These are phyloP conservation scores for Ciona savignyi DNA, from an alignment of 23 tunicate species.

Conservation along the genomic window DNA sequence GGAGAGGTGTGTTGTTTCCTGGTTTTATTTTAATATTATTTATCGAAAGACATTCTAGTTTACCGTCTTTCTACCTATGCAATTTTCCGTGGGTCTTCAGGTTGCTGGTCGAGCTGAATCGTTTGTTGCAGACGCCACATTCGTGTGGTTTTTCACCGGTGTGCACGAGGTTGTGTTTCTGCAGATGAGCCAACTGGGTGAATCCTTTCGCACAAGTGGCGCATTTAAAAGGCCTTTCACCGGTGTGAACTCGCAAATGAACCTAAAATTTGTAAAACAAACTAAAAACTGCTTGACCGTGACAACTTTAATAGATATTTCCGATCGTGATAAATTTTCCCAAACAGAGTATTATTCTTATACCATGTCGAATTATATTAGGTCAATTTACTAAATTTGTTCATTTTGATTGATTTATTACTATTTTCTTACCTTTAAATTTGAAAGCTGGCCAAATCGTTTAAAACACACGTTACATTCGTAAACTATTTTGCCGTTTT, in stretches of 20 bases:
- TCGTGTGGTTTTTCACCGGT: conserved; percentile 98
- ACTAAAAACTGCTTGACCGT: too few relatives aligned
- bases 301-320: too few relatives aligned
- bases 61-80: conserved; percentile 78
- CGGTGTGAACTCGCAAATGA: conserved; percentile 95
- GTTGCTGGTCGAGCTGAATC: conserved; percentile 93
- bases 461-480: conserved; percentile 88
- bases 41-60: too few relatives aligned
- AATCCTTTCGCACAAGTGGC: conserved; percentile 66
- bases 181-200: conserved; percentile 93
- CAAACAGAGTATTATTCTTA: too few relatives aligned
- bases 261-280: conserved; percentile 44
- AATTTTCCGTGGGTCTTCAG: conserved; percentile 75
- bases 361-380: too few relatives aligned
- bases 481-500: conserved; percentile 95
- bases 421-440: conserved; percentile 55
- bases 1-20: too few relatives aligned
- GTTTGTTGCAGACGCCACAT: conserved; percentile 76
- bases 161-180: conserved; percentile 86
- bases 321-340: too few relatives aligned
- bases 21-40: too few relatives aligned
- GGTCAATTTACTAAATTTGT: too few relatives aligned
- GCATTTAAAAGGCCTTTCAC: conserved; percentile 95
- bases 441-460: conserved; percentile 91
- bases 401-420: too few relatives aligned